phyloP scores from a whole-genome alignment of 2,113 vertebrate species.

The Mixornis gularis region DNA sequence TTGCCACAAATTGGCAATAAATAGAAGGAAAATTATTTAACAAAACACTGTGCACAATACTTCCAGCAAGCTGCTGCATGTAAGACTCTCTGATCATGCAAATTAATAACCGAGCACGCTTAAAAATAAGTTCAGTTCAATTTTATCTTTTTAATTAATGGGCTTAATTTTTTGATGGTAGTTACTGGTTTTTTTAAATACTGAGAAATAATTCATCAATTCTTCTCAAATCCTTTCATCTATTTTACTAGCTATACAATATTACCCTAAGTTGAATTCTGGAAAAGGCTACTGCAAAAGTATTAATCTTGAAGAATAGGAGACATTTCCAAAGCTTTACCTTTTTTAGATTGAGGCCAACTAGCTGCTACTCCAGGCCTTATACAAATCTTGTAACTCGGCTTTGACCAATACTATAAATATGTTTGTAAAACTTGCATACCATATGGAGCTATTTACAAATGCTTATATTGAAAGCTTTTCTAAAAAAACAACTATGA shows the following conservation, averaged over 20 bases:
- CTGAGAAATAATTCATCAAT: neutral
- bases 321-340: neutral
- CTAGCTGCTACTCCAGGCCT: neutral
- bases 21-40: neutral
- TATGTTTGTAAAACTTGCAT: neutral
- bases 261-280: neutral
- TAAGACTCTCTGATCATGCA: neutral
- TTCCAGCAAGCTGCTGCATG: neutral
- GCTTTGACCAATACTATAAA: neutral
- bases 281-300: neutral
- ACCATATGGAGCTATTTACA: neutral
- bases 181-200: neutral
- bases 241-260: neutral
- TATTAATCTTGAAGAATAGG: neutral
- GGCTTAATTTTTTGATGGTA: neutral
- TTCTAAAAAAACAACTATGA: neutral
- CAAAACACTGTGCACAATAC: neutral
- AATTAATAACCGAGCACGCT: neutral
- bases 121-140: accelerated
- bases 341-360: neutral
- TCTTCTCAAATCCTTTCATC: neutral
- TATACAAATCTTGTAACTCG: neutral
- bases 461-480: neutral
- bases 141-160: neutral
- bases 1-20: neutral